Evolutionary conservation across 2,113 vertebrate species (phyloP).

Genomic region (Ivindomyrus marchei): DNA sequence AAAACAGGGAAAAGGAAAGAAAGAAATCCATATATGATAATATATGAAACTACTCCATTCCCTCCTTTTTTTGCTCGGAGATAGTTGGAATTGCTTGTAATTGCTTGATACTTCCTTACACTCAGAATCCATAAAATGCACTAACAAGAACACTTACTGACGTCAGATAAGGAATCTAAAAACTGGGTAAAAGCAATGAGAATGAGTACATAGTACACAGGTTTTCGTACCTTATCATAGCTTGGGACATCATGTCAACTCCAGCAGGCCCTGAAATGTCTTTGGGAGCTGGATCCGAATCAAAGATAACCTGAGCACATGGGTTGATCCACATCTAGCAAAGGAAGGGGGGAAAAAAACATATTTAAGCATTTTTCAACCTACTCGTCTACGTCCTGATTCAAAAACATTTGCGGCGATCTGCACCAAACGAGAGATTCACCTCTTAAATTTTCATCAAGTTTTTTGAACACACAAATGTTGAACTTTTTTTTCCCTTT

Average conservation of each 20-base stretch:
- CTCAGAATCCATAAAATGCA: not conserved
- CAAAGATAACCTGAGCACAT: conserved; percentile 91
- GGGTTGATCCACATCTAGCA: conserved; percentile 93
- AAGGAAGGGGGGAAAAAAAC: not conserved
- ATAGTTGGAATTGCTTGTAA: not conserved
- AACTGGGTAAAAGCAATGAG: not conserved
- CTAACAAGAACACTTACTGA: not conserved
- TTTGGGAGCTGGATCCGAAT: conserved; percentile 88
- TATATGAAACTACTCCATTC: not conserved
- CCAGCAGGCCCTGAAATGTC: conserved; percentile 68
- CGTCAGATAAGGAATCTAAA: not conserved
- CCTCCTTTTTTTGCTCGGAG: not conserved
- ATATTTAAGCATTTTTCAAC: not conserved
- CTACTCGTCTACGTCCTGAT: not conserved
- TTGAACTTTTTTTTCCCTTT: not conserved
- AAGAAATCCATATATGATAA: too few species aligned
- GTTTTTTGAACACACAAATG: not conserved
- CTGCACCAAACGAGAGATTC: not conserved
- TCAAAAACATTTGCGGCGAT: not conserved
- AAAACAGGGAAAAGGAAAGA: too few species aligned
- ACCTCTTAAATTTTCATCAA: not conserved
- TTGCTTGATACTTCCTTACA: not conserved
- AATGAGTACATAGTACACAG: not conserved
- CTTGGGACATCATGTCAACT: conserved; percentile 92
- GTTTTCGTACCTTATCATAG: conserved; percentile 79